Conservation (phyloP, 2,888 invertebrate genomes). For the Chymomyza procnemis region DNA sequence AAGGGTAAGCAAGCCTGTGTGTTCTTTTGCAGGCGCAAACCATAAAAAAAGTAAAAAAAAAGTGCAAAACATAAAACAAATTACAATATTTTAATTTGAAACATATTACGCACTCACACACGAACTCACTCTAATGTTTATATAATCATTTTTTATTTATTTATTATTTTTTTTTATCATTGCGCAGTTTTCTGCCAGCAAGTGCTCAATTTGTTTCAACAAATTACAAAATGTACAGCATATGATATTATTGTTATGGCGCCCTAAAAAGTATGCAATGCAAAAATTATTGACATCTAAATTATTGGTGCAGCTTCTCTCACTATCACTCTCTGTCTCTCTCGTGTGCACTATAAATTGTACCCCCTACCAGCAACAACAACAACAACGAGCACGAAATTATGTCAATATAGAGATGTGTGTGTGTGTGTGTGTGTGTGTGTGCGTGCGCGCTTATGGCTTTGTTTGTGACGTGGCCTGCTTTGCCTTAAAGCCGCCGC, state of each 20-base stretch:
- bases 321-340: no score
- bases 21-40: background rate
- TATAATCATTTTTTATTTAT: constrained; percentile 38
- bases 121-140: background rate
- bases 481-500: constrained; percentile 54
- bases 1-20: no score
- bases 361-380: background rate
- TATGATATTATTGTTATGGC: constrained; percentile 47
- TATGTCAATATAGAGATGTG: background rate
- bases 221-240: constrained; percentile 24
- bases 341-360: no score
- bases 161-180: constrained; percentile 46
- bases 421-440: constrained; percentile 9
- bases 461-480: constrained; percentile 71
- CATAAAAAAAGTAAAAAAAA: constrained; percentile 7
- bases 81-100: constrained; percentile 46
- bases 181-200: constrained; percentile 38
- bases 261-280: constrained; percentile 51
- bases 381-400: background rate
- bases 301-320: constrained; percentile 29
- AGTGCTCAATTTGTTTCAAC: constrained; percentile 18
- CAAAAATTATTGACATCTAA: constrained; percentile 67
- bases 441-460: constrained; percentile 44
- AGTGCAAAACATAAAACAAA: constrained; percentile 21
- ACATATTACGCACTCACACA: constrained; percentile 35